Conservation (phyloP, 37 sponge, comb jelly and placozoan species). For the Chondrosia reniformis region DNA sequence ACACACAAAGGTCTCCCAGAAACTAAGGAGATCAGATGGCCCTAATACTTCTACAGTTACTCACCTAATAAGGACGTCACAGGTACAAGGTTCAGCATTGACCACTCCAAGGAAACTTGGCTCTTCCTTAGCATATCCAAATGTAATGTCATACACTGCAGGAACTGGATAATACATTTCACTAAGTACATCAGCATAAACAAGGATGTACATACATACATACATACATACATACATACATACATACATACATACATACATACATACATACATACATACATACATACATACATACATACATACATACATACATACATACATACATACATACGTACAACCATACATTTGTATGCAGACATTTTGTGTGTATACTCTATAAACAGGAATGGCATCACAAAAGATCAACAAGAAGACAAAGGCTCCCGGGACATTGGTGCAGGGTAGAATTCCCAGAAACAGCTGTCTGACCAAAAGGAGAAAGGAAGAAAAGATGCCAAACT, state of each 20-base stretch:
- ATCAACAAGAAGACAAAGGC: too few species aligned
- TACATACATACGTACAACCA: neutral
- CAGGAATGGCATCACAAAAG: too few species aligned
- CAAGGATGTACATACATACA: conserved; percentile 3
- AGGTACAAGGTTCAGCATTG: conserved; percentile 47
- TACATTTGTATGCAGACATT: neutral
- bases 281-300: neutral
- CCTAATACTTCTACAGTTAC: too few species aligned
- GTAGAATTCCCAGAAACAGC: too few species aligned
- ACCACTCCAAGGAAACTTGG: conserved; percentile 59
- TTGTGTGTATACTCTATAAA: too few species aligned
- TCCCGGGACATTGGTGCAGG: too few species aligned
- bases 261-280: neutral
- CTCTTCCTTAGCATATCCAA: conserved; percentile 36
- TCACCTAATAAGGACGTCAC: conserved; percentile 53
- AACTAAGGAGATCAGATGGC: too few species aligned
- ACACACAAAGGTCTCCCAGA: too few species aligned
- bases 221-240: neutral
- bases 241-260: neutral
- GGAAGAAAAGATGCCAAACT: too few species aligned
- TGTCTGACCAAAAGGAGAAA: too few species aligned
- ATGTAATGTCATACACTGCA: conserved; percentile 66
- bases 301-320: neutral
- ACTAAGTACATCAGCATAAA: too few species aligned
- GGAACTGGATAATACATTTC: too few species aligned